Evolutionary conservation across 2,113 vertebrate species (phyloP), one percentile per base, ranked within the genome.

Genomic region (Prionailurus bengalensis): DNA sequence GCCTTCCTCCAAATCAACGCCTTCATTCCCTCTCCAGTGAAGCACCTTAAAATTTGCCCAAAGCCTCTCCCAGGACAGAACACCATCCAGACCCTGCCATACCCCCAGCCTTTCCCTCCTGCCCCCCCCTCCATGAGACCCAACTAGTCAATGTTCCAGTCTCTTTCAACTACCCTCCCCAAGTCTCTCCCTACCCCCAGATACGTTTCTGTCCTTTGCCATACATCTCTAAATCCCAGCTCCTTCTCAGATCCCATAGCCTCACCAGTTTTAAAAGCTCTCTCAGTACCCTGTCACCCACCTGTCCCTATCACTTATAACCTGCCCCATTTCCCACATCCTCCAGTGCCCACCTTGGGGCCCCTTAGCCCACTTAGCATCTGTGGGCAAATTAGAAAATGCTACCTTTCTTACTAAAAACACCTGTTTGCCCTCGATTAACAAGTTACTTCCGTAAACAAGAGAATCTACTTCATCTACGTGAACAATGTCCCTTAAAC

Each of bases 71-170:
- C 45, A 63, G 31, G 13, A 53, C 10, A 45, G 16, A 92, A 29
- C 31, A 39, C 66, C 31, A 21, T 5, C 29, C 21, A 85, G 48
- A 55, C 7, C 3, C 13, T 31, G 12, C 55, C 2, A 1, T 1
- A 39, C 8, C 27, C 42, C 36, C 2, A 16, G 42, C 11, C 42
- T 21, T 51, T 23, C 55, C 74, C 9, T 65, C 29, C 3, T 4
- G 2, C 51, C 13, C 51, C 0, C 2, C 33, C 27, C 21, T 12
- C 15, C 0, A 1, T 9, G 45, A 48, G n/a, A 71, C 19, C 73
- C 11, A 8, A 82, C 36, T 21, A 39, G 7, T 58, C 9, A 17
- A 3, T 4, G 42, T 16, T 31, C 33, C 80, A 27, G 13, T 39
- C 5, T 87, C 29, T 73, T 16, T 55, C 53, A 81, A 29, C 12